Conservation (phyloP, 2,113 vertebrate genomes). For the Anseranas semipalmata region DNA sequence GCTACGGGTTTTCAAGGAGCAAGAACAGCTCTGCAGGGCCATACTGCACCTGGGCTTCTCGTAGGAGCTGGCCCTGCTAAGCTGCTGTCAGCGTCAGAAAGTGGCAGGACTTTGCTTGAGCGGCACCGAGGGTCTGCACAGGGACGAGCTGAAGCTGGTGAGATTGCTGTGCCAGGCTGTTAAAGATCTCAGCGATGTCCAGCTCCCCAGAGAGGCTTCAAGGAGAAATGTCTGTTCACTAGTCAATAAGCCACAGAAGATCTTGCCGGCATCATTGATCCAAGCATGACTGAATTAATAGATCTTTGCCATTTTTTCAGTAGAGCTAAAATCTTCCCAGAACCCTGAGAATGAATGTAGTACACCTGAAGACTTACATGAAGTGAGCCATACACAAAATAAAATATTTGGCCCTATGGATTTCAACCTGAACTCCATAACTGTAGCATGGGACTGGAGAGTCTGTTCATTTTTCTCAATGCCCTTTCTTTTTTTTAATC, state of each 20-base stretch:
- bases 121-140: background rate
- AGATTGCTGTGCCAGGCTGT: background rate
- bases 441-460: background rate
- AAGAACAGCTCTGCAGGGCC: background rate
- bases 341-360: background rate
- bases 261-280: background rate
- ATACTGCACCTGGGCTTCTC: accelerated
- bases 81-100: background rate
- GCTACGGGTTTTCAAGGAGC: background rate
- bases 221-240: background rate
- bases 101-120: background rate
- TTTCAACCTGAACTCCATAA: background rate
- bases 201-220: background rate
- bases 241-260: background rate
- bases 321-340: background rate
- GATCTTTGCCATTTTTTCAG: background rate
- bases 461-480: background rate
- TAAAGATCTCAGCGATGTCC: background rate
- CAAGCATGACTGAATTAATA: background rate
- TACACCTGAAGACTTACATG: background rate
- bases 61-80: background rate
- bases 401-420: background rate
- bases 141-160: background rate
- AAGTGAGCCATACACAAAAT: background rate
- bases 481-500: background rate